phyloP scores from a whole-genome alignment of 1,140 invertebrate genomes.

The Drosophila orosa region DNA sequence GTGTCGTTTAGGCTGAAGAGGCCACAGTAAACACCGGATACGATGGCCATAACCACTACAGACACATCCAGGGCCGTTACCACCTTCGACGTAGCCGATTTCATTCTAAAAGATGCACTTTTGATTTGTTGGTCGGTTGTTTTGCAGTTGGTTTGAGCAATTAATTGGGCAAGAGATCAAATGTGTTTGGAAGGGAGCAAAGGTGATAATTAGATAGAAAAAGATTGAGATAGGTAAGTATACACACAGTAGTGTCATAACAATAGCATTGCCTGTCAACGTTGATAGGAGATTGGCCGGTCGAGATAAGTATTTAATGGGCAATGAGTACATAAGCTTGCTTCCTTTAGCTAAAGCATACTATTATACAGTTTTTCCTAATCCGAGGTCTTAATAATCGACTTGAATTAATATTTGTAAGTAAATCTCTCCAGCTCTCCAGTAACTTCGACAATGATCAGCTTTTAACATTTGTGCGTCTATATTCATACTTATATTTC shows the following conservation, averaged over 20 bases:
- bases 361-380: too few species aligned
- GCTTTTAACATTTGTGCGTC: too few species aligned
- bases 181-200: constrained; percentile 28
- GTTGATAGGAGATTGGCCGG: neutral
- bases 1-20: constrained; percentile 69
- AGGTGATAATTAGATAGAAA: constrained; percentile 41
- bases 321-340: neutral
- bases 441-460: too few species aligned
- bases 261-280: constrained; percentile 1
- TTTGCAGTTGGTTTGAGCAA: constrained; percentile 43
- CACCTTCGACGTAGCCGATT: constrained; percentile 81
- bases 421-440: too few species aligned
- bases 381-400: too few species aligned
- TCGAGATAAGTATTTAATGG: neutral
- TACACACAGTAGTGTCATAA: constrained; percentile 5
- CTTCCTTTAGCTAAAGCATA: too few species aligned
- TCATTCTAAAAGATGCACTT: constrained; percentile 84
- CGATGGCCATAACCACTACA: constrained; percentile 77
- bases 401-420: too few species aligned
- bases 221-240: constrained; percentile 11
- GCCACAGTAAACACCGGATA: constrained; percentile 74
- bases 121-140: constrained; percentile 63
- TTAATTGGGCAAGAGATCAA: constrained; percentile 29
- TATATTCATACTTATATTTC: too few species aligned
- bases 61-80: constrained; percentile 82